Base-by-base conservation (phyloP, 2,888 invertebrate genomes). In the Sinodicranocentrus sp. region DNA sequence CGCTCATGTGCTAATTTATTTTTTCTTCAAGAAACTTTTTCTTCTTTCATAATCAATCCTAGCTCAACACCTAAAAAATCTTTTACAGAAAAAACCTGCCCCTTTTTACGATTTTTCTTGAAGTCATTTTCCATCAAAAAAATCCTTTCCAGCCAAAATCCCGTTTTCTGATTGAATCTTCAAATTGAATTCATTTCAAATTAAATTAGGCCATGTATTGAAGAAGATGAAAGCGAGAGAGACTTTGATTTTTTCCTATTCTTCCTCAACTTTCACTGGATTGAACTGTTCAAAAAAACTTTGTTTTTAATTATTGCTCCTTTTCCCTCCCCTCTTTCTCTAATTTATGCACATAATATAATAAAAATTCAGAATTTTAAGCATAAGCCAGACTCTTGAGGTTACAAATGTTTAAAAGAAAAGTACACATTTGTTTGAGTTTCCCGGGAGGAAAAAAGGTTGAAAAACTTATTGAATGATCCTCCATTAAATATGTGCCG, bases 231-330 rank as follows among this genome's bases (percentile, higher is more conserved):
- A 57, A 23, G 25, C 17, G 33, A 44, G 52, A 48, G 48, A 48
- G 25, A 63, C 26, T 63, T 10, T 63, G n/a, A 63, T 33, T 28
- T 17, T n/a, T 52, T 15, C 19, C 52, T 8, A n/a, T 28, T 17
- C 52, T 52, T 15, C 19, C 52, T 8, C 52, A 52, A 52, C 19
- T 52, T 17, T 10, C 6, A 13, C 13, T 17, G n/a, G 52, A 19
- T 43, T 43, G n/a, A 52, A 52, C 52, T 52, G n/a, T 17, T 13
- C 59, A 2, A 59, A 52, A 59, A 63, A 63, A 63, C 33, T 63
- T 63, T 63, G 17, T 44, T 57, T 28, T 71, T 75, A 75, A 75
- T 61, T 75, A 63, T 75, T 75, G 44, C 59, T 43, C 43, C 43
- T 23, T 26, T 57, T 57, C 17, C 52, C 0, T 26, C 33, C 33